Evolutionary conservation across 1,140 invertebrate species (phyloP).

Genomic region (Goniozus legneri): DNA sequence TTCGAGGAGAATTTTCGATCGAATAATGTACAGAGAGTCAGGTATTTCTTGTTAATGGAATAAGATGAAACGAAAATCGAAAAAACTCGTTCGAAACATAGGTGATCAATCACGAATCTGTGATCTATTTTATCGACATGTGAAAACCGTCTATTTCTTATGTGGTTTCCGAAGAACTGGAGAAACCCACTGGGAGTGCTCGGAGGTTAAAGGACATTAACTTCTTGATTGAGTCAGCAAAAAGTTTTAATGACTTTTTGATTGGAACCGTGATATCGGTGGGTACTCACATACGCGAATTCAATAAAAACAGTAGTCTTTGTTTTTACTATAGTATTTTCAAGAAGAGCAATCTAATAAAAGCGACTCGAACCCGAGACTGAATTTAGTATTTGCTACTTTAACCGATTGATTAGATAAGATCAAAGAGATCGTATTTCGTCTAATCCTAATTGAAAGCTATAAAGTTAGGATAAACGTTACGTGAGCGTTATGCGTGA

Average conservation of each 20-base stretch:
- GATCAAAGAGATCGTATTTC: too few relatives aligned
- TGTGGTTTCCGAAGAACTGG: conserved; percentile 25
- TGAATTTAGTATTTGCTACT: too few relatives aligned
- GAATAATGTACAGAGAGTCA: too few relatives aligned
- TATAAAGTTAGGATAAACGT: conserved; percentile 34
- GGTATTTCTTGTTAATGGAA: too few relatives aligned
- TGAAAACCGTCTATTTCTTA: conserved; percentile 47
- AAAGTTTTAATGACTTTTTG: conserved; percentile 53
- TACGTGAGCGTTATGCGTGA: conserved; percentile 26
- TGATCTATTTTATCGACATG: conserved; percentile 49
- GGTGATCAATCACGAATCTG: conserved; percentile 49
- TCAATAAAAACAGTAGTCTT: too few relatives aligned
- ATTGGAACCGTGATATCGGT: too few relatives aligned
- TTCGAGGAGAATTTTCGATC: background rate
- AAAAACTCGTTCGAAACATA: too few relatives aligned
- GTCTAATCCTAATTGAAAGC: conserved; percentile 39
- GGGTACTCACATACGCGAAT: too few relatives aligned
- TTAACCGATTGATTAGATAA: conserved; percentile 2
- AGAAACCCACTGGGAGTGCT: conserved; percentile 38
- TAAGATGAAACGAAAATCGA: too few relatives aligned
- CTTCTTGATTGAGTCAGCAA: conserved; percentile 50
- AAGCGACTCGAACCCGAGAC: too few relatives aligned
- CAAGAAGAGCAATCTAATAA: too few relatives aligned
- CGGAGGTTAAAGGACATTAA: conserved; percentile 50
- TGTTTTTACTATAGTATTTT: too few relatives aligned